These are phyloP conservation scores for Adoxophyes honmai DNA, from an alignment of 1,140 invertebrate genomes.

Conservation along the genomic window DNA sequence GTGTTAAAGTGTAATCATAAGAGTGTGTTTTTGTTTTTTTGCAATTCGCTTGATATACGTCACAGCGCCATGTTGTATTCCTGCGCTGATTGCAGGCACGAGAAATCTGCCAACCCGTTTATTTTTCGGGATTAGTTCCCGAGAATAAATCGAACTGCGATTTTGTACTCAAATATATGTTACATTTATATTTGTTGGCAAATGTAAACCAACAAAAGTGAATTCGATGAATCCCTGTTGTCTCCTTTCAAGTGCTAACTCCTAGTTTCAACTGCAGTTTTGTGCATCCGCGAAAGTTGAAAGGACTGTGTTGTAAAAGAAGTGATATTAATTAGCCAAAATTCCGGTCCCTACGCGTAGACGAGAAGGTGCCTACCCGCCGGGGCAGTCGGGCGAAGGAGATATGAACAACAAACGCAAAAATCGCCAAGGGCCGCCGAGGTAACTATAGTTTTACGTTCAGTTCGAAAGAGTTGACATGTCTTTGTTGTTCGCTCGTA, in stretches of 20 bases:
- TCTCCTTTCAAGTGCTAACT: slow-evolving; percentile 69
- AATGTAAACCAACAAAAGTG: slow-evolving; percentile 71
- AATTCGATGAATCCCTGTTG: slow-evolving; percentile 70
- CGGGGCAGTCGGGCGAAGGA: slow-evolving; percentile 76
- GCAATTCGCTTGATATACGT: slow-evolving; percentile 73
- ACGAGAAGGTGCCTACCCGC: slow-evolving; percentile 78
- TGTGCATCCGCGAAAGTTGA: slow-evolving; percentile 78
- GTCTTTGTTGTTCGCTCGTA: slow-evolving; percentile 62
- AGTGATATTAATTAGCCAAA: slow-evolving; percentile 77
- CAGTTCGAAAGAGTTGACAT: slow-evolving; percentile 60
- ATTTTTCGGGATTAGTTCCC: slow-evolving; percentile 75
- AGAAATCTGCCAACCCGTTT: slow-evolving; percentile 76
- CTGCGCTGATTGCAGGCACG: slow-evolving; percentile 77
- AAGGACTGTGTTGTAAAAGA: slow-evolving; percentile 77
- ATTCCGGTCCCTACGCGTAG: slow-evolving; percentile 81
- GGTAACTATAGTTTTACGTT: slow-evolving; percentile 69
- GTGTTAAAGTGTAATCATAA: slow-evolving; percentile 30
- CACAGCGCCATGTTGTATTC: slow-evolving; percentile 78
- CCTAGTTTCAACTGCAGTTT: slow-evolving; percentile 75
- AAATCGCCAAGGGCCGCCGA: slow-evolving; percentile 78
- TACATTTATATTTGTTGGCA: slow-evolving; percentile 75
- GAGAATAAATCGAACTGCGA: slow-evolving; percentile 74
- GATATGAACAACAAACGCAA: slow-evolving; percentile 79
- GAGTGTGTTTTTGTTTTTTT: slow-evolving; percentile 44
- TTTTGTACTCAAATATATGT: slow-evolving; percentile 77